Conservation (phyloP, 2,113 vertebrate genomes). For the Blennius ocellaris region DNA sequence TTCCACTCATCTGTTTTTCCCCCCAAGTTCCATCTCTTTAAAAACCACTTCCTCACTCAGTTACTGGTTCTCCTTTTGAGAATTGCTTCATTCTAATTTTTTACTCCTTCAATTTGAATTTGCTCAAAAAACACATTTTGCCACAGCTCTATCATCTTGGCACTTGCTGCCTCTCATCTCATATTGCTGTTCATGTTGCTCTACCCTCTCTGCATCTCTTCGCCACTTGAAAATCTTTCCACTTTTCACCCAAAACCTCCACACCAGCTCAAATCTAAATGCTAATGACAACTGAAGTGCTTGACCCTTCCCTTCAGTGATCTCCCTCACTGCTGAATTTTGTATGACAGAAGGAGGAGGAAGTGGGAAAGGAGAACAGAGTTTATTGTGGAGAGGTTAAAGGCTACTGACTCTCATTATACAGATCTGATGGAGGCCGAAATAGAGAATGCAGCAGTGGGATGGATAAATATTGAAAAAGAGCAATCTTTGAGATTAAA, state of each 20-base stretch:
- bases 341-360: conserved; percentile 61
- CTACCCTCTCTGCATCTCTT: conserved; percentile 17
- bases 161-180: conserved; percentile 14
- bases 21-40: conserved; percentile 3
- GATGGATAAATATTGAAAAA: conserved; percentile 21
- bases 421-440: conserved; percentile 46
- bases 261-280: conserved; percentile 77
- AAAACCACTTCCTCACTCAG: conserved; percentile 27
- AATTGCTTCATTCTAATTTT: conserved; percentile 28
- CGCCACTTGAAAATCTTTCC: conserved; percentile 49
- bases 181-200: conserved; percentile 13
- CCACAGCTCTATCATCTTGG: conserved; percentile 11
- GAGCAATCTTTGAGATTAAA: conserved; percentile 65
- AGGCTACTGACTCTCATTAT: conserved; percentile 66
- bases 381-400: conserved; percentile 69
- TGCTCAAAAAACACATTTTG: conserved; percentile 33
- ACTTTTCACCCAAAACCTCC: conserved; percentile 54
- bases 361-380: conserved; percentile 33
- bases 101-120: conserved; percentile 19
- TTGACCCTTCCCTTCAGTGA: conserved; percentile 63
- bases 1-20: conserved; percentile 23
- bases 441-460: conserved; percentile 31
- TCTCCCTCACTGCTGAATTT: conserved; percentile 65
- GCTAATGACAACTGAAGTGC: conserved; percentile 76
- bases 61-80: conserved; percentile 32